Base-by-base conservation (phyloP, 2,888 invertebrate genomes). In the Cosmopolites sordidus region DNA sequence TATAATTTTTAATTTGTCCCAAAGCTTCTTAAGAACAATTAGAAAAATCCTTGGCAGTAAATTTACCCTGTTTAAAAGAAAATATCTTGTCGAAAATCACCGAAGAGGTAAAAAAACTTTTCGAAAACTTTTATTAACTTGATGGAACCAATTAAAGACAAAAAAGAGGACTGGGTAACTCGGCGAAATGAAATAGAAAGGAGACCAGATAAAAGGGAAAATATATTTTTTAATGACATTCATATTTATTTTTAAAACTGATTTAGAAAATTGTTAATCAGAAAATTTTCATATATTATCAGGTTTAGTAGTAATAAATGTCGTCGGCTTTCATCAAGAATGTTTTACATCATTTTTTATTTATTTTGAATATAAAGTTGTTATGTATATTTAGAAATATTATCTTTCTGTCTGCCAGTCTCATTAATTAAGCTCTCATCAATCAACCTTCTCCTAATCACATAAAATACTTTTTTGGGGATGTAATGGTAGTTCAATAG, bases 121-220 rank as follows among this genome's bases (percentile, higher is more conserved):
- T 15, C 15, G 17, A 33, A 51, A 37, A 40, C 14, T 16, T 44
- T 46, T 48, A 47, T 52, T 52, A 47, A 46, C 38, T 47, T 41
- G 18, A 11, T 41, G 46, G 42, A 12, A 38, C 27, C 14, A 50
- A 41, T 56, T 55, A 41, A 55, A 55, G 40, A n/a, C 12, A 54
- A 14, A 51, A 54, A 29, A 58, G 48, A 46, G 48, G 52, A 11
- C 51, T 66, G 27, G 29, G 64, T 49, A 62, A 58, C 57, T 56
- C 57, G 40, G 40, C 63, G 1, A 59, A 60, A 30, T 66, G 66
- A 63, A 64, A 64, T 44, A 57, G 54, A 40, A 64, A 65, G 42
- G 16, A 64, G 16, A 63, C 60, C 8, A 56, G 11, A 6, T 33
- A 33, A 33, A n/a, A 33, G 33, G 33, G 12, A 33, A 27, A 6